Conservation (phyloP, 35 echinoderm and acorn worm genomes). For the Heliocidaris erythrogramma region DNA sequence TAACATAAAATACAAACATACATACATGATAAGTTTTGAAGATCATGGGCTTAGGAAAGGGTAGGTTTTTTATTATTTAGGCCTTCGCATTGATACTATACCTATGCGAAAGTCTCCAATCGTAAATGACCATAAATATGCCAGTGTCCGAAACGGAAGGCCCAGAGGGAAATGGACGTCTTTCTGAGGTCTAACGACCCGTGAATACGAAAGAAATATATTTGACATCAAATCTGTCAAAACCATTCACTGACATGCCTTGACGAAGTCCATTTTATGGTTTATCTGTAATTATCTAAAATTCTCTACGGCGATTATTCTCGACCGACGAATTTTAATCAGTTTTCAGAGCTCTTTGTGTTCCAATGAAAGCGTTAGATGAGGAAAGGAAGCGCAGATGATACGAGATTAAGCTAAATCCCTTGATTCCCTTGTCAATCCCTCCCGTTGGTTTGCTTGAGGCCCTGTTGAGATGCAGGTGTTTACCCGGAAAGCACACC, state of each 20-base stretch:
- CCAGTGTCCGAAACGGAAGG: too few relatives aligned
- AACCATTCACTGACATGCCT: neutral
- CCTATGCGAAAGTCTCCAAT: too few relatives aligned
- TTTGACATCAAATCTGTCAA: neutral
- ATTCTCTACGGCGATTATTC: neutral
- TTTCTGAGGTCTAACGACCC: too few relatives aligned
- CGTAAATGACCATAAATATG: too few relatives aligned
- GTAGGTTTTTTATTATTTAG: too few relatives aligned
- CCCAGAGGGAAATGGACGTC: too few relatives aligned
- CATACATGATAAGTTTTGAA: too few relatives aligned
- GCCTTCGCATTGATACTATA: too few relatives aligned
- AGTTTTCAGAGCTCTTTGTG: neutral
- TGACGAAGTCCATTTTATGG: neutral
- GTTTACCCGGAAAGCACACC: neutral
- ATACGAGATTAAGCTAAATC: neutral
- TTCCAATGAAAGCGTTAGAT: neutral
- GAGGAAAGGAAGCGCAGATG: neutral
- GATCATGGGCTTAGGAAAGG: too few relatives aligned
- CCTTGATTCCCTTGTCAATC: neutral
- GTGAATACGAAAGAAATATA: too few relatives aligned
- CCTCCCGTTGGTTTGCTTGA: neutral
- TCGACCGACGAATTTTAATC: neutral
- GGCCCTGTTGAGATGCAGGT: neutral
- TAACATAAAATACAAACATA: too few relatives aligned
- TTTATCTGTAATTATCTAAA: neutral